Conservation (phyloP, 2,797 vertebrate genomes). For the Buceros bicornis region DNA sequence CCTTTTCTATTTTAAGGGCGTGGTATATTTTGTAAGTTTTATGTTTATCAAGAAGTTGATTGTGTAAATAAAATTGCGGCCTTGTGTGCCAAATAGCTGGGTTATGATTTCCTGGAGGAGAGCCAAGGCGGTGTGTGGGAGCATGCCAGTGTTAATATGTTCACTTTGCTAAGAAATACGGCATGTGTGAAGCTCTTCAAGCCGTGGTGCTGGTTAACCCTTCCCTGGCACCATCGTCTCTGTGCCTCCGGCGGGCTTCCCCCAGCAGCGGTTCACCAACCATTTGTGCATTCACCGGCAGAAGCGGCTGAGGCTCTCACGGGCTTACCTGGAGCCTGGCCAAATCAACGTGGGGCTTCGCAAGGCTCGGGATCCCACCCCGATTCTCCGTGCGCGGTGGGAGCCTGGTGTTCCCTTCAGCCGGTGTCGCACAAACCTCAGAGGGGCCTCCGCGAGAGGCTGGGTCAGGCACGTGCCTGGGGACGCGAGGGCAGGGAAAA, state of each 20-base stretch:
- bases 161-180: slow-evolving; percentile 72
- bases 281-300: not conserved
- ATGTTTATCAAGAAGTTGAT: slow-evolving; percentile 71
- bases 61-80: slow-evolving; percentile 71
- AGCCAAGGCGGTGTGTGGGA: slow-evolving; percentile 70
- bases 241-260: not conserved
- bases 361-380: not conserved
- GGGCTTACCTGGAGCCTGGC: slow-evolving; percentile 5
- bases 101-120: slow-evolving; percentile 63
- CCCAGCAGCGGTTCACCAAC: not conserved
- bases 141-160: slow-evolving; percentile 71
- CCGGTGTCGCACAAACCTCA: not conserved
- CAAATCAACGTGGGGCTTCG: not conserved
- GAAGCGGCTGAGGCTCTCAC: not conserved
- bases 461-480: slow-evolving; percentile 50
- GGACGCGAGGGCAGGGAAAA: slow-evolving; percentile 61
- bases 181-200: slow-evolving; percentile 64
- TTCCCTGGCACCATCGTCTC: slow-evolving; percentile 33
- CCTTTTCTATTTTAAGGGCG: slow-evolving; percentile 36
- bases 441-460: slow-evolving; percentile 11
- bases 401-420: not conserved
- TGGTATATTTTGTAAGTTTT: slow-evolving; percentile 65
- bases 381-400: not conserved
- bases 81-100: slow-evolving; percentile 57
- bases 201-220: slow-evolving; percentile 72